These are phyloP conservation scores for Andrena cerasifolii DNA, from an alignment of 1,140 invertebrate species.

Conservation along the genomic window DNA sequence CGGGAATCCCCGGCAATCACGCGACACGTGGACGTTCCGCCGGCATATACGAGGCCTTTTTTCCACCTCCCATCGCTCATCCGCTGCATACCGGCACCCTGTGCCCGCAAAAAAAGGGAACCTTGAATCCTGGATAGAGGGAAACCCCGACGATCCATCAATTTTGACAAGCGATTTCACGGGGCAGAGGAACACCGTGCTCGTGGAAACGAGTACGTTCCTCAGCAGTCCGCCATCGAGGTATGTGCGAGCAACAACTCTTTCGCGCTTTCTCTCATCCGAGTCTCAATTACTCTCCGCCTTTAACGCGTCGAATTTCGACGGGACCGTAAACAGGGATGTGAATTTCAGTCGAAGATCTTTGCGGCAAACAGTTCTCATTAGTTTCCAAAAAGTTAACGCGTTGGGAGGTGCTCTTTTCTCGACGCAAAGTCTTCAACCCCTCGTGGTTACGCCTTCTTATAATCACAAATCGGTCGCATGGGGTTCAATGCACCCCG, in stretches of 20 bases:
- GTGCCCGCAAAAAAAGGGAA: background rate
- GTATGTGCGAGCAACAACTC: background rate
- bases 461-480: too few species aligned
- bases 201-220: background rate
- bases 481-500: too few species aligned
- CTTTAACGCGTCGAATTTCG: background rate
- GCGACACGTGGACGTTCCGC: slow-evolving; percentile 61
- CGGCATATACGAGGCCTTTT: background rate
- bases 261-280: background rate
- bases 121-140: slow-evolving; percentile 3
- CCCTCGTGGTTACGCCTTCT: too few species aligned
- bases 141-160: slow-evolving; percentile 33
- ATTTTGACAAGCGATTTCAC: slow-evolving; percentile 40
- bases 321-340: too few species aligned
- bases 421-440: too few species aligned
- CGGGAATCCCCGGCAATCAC: slow-evolving; percentile 66
- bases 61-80: background rate
- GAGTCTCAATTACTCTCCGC: background rate
- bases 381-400: too few species aligned
- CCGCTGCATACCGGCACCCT: background rate
- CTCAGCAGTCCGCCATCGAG: slow-evolving; percentile 2
- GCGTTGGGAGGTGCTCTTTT: too few species aligned
- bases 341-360: too few species aligned
- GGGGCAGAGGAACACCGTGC: background rate
- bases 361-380: too few species aligned